phyloP scores from a whole-genome alignment of 2,797 vertebrate species.

The Phoeniculus purpureus region DNA sequence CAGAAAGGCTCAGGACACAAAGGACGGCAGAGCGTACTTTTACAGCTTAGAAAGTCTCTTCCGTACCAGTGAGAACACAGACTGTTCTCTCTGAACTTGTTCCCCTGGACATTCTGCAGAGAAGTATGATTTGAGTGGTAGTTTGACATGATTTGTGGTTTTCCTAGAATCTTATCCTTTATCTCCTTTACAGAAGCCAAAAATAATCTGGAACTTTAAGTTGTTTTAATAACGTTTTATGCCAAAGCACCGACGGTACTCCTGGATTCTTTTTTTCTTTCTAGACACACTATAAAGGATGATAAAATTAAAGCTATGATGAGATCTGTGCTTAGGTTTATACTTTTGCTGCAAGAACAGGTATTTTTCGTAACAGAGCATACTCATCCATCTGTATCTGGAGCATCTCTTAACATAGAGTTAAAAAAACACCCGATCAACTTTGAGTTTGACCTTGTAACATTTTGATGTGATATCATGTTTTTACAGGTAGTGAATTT shows the following conservation, averaged over 20 bases:
- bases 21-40: neutral
- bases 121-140: neutral
- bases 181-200: constrained; percentile 11
- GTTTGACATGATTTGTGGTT: constrained; percentile 8
- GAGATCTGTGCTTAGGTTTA: neutral
- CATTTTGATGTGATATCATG: neutral
- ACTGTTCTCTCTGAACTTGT: neutral
- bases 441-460: neutral
- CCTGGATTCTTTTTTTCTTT: constrained; percentile 10
- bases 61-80: neutral
- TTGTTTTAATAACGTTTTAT: constrained; percentile 17
- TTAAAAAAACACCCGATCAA: neutral
- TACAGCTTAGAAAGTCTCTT: neutral
- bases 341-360: neutral
- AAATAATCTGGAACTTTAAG: constrained; percentile 22
- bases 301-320: constrained; percentile 27
- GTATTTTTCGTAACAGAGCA: neutral
- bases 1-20: neutral
- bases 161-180: neutral
- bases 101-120: constrained; percentile 8
- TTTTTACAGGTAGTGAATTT: neutral
- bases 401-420: neutral
- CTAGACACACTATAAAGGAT: neutral
- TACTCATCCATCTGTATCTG: neutral
- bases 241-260: constrained; percentile 16